Base-by-base conservation (phyloP, 1,140 invertebrate species). In the Neodiprion pinetum region DNA sequence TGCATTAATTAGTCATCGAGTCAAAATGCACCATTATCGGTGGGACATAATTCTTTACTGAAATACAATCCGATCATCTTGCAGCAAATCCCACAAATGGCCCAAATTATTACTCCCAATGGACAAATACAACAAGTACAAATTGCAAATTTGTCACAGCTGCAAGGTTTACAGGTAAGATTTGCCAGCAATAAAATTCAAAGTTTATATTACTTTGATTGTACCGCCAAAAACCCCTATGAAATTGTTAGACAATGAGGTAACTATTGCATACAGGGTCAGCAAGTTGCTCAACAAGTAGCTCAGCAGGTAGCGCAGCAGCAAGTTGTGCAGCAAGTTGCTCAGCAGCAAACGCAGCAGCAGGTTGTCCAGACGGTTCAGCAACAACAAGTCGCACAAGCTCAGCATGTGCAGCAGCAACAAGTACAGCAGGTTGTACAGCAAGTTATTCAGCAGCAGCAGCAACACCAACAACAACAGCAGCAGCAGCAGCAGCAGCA, bases 61-160 rank as follows among this genome's bases (percentile, higher is more conserved):
- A 40, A 40, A 40, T 40, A 17, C 11, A 68, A 73, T 9, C n/a
- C 49, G 28, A 69, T 21, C 21, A 49, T 72, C 65, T 84, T 83
- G 50, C 74, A 89, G 84, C 86, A 87, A 80, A 82, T 87, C 72
- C 91, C 90, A 72, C 95, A 95, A 87, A 90, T 96, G 50, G 95
- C 95, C 0, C 96, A 95, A 83, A 95, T 97, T 49, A 91, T 97
- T 11, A 96, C 95, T 1, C 95, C 95, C 1, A 94, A 92, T 76
- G 96, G 95, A 5, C 96, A 96, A 84, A 94, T 97, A 72, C 95
- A 96, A 80, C 95, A 96, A 85, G 94, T 95, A 70, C 94, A 96
- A 87, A 91, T 95, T 75, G 91, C 94, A 1, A 92, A 91, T 48
- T 82, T 93, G 53, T 88, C 91, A 1, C 92, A 92, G 76, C 86